Evolutionary conservation across 2,888 invertebrate genomes (phyloP).

Genomic region (Tineola bisselliella): DNA sequence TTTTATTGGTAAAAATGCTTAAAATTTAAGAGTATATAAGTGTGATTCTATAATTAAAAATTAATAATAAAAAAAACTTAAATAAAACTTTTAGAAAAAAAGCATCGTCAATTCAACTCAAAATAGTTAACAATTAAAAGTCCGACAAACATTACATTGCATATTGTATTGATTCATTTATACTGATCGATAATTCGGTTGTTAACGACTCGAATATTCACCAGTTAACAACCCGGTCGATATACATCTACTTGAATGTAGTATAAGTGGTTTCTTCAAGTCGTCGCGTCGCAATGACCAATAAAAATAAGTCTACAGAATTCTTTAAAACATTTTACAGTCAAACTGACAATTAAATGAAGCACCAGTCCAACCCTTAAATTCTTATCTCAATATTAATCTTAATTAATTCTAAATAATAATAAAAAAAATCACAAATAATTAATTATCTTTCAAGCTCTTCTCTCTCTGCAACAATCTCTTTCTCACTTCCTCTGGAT

Average conservation of each 20-base stretch:
- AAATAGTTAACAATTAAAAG: neutral
- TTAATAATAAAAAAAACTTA: neutral
- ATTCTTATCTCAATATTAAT: neutral
- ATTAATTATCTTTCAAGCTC: slow-evolving; percentile 28
- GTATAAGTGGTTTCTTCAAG: no score
- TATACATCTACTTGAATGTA: no score
- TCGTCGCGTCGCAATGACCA: no score
- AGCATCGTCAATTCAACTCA: slow-evolving; percentile 54
- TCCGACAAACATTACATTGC: no score
- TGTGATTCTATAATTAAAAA: no score
- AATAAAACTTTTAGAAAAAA: slow-evolving; percentile 3
- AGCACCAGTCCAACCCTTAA: slow-evolving; percentile 6
- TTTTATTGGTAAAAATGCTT: neutral
- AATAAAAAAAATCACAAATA: neutral
- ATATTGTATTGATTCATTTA: no score
- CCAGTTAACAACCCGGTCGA: no score
- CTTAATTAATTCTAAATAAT: neutral
- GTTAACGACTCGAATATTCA: no score
- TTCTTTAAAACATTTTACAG: slow-evolving; percentile 27
- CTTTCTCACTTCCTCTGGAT: slow-evolving; percentile 62
- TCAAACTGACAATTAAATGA: slow-evolving; percentile 48
- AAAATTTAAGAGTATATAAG: neutral
- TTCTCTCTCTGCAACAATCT: slow-evolving; percentile 51
- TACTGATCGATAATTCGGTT: no score
- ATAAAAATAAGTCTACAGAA: neutral